Evolutionary conservation across 2,888 invertebrate genomes (phyloP), one percentile per base, ranked within the genome.

Genomic region (Gonocerus acuteangulatus): DNA sequence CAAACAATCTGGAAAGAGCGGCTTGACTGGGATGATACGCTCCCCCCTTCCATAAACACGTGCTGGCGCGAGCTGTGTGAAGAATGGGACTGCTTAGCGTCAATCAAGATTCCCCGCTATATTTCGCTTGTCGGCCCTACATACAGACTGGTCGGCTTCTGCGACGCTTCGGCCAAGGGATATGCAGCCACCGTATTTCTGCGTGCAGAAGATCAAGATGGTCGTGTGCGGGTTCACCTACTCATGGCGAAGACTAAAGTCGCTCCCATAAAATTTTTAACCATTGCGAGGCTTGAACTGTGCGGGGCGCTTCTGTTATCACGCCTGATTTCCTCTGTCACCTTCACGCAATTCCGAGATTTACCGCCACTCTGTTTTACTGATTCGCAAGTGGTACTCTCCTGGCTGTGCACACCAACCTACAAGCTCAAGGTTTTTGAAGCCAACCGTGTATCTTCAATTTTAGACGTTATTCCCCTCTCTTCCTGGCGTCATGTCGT

Each of bases 401-500:
- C 62, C 13, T 71, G 69, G 71, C 45, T 71, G 0, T 34, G 45
- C 2, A 64, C 66, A 22, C 65, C 65, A 18, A 61, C 69, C 0
- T 64, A 63, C 3, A 61, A 60, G 1, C 66, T 66, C 52, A 64
- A 65, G 45, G 64, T 66, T 1, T 69, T 65, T 54, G 67, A 69
- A 6, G 69, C 69, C 1, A 72, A 72, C 62, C 61, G 71, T 48
- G 69, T 72, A 2, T 63, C 68, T 0, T 57, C 69, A 56, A 71
- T 72, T 19, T 68, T 71, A 52, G 65, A 67, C 9, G 22, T 62
- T 7, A 65, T 68, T 13, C 62, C 68, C 4, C 16, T 47, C n/a
- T 54, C 51, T 1, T 54, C 58, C 16, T 73, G 71, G 71, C 45
- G 52, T 32, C 69, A 72, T 49, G 69, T 72, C 0, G 47, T 59